Base-by-base conservation (phyloP, 1,140 invertebrate species). In the Drosophila pallidifrons region DNA sequence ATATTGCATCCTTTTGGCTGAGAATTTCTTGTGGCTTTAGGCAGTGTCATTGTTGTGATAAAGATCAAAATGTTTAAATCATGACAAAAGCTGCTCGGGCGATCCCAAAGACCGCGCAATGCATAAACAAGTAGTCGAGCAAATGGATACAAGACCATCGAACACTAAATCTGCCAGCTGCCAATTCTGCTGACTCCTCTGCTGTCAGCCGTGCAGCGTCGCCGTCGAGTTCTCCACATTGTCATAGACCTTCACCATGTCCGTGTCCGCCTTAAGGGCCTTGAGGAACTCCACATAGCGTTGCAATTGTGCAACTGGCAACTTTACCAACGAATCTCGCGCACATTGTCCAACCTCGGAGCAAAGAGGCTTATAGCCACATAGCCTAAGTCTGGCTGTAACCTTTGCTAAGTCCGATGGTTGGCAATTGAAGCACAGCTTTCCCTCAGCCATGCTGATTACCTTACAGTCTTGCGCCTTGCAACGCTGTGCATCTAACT, bases 51-150 rank as follows among this genome's bases (percentile, higher is more conserved):
- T 89, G 83, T 89, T 89, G 38, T 73, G 85, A 89, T 89, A 89
- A 89, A 81, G 85, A 89, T 89, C 85, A 79, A 20, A 78, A 74
- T 66, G 86, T 85, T 86, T 89, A 89, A 89, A 89, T 89, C 85
- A 90, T 85, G 67, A 65, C 57, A 57, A 68, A 74, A 74, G 30
- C 78, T 57, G 69, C 75, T 69, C 60, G 55, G 60, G 57, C 57
- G 59, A 71, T 59, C 64, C 55, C 58, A 51, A 61, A 59, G 45
- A 46, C 35, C 35, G 77, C 59, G 71, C 75, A 79, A 70, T 85
- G 86, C 81, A 89, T 89, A 77, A 90, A 89, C 85, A 89, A 89
- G 86, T 89, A 90, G 85, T 89, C 74, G 76, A 90, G 85, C 85
- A 90, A 89, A 89, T 86, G 73, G 57, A 78, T 90, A 88, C 85